Percentiles rank a stretch among this genome's conserved stretches.
Evolutionary conservation across 2,888 invertebrate genomes (phyloP).

Genomic region (Amphipyra berbera): DNA sequence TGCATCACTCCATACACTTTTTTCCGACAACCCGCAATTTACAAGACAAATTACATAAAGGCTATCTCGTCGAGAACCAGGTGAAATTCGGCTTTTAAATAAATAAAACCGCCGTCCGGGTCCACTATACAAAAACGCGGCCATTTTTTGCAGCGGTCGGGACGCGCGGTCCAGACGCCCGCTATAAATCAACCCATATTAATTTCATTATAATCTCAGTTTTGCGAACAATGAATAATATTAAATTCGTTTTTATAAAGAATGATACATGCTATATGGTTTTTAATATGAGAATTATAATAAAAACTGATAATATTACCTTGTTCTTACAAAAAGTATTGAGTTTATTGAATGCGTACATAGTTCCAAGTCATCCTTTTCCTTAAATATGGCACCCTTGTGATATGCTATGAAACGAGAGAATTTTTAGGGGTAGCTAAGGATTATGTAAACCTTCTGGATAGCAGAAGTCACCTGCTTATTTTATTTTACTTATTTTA

Average conservation of each 20-base stretch:
- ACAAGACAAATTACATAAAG: conserved; percentile 60
- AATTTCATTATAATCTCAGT: conserved; percentile 16
- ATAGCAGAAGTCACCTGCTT: no score
- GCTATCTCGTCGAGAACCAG: conserved; percentile 53
- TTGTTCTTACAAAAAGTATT: no score
- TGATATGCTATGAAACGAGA: no score
- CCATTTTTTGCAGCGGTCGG: conserved; percentile 22
- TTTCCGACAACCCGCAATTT: conserved; percentile 46
- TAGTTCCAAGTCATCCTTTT: no score
- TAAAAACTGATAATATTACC: no score
- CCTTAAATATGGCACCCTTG: no score
- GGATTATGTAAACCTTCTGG: no score
- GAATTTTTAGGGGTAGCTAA: no score
- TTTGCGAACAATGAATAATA: conserved; percentile 12
- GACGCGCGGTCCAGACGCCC: neutral
- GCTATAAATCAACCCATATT: conserved; percentile 15
- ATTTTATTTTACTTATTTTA: no score
- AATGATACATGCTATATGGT: neutral
- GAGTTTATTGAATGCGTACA: no score
- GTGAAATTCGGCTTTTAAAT: conserved; percentile 50
- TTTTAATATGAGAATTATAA: neutral
- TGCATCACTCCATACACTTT: conserved; percentile 43
- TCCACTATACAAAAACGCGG: conserved; percentile 30
- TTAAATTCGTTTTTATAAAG: neutral
- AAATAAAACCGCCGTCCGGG: conserved; percentile 44